phyloP scores from a whole-genome alignment of 2,797 vertebrate species.

The Spinus olivaceus region DNA sequence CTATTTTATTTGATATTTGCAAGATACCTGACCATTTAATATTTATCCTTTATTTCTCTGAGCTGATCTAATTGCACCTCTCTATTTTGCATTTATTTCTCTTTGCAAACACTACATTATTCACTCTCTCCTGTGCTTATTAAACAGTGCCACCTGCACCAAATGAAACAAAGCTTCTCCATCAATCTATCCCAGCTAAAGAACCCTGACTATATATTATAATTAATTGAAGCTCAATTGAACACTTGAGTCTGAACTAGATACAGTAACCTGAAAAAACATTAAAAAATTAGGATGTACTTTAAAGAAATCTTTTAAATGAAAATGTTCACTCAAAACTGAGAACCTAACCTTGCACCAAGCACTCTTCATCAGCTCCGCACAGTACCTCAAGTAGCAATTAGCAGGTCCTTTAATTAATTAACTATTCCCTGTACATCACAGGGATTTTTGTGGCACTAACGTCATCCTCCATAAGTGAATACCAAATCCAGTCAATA shows the following conservation, averaged over 20 bases:
- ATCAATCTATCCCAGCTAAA: conserved; percentile 73
- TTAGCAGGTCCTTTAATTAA: conserved; percentile 80
- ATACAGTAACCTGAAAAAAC: conserved; percentile 65
- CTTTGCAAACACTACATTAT: conserved; percentile 79
- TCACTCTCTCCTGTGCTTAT: conserved; percentile 78
- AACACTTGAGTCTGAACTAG: conserved; percentile 70
- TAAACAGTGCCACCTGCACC: conserved; percentile 82
- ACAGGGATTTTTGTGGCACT: conserved; percentile 72
- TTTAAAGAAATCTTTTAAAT: conserved; percentile 73
- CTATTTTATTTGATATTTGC: conserved; percentile 66
- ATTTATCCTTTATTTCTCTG: conserved; percentile 72
- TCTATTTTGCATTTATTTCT: conserved; percentile 80
- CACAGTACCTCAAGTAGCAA: conserved; percentile 76
- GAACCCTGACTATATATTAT: conserved; percentile 75
- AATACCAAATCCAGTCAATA: conserved; percentile 74
- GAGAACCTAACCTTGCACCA: conserved; percentile 70
- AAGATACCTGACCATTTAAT: conserved; percentile 69
- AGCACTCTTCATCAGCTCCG: conserved; percentile 68
- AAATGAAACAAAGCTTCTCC: conserved; percentile 78
- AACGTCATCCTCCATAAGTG: conserved; percentile 71
- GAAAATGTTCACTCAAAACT: conserved; percentile 62
- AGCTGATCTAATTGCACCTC: conserved; percentile 75
- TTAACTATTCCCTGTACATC: conserved; percentile 73
- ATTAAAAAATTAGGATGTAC: conserved; percentile 66
- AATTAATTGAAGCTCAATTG: conserved; percentile 79